Percentiles rank a stretch among this genome's conserved stretches.
Conservation (phyloP, 2,888 invertebrate species). For the Galeopsomyia nigrocyanea region DNA sequence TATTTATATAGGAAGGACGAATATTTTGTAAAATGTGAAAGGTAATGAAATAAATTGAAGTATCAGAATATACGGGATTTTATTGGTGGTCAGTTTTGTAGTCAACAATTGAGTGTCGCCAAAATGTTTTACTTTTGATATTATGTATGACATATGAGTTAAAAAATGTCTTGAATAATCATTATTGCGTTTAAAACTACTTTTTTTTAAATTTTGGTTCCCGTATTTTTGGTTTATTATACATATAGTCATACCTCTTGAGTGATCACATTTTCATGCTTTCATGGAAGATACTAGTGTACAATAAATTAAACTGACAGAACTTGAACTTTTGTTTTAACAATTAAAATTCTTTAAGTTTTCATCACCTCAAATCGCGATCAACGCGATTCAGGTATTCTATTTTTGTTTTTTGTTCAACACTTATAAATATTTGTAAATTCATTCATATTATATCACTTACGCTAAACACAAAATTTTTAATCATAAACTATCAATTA, state of each 20-base stretch:
- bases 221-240: constrained; percentile 5
- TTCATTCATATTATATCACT: constrained; percentile 4
- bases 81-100: constrained; percentile 58
- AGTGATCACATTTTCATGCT: constrained; percentile 32
- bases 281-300: constrained; percentile 25
- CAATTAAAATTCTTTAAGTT: not conserved
- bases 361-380: constrained; percentile 24
- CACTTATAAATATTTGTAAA: constrained; percentile 9
- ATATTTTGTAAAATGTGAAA: constrained; percentile 18
- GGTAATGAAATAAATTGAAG: constrained; percentile 44
- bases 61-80: constrained; percentile 62
- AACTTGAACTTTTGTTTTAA: constrained; percentile 4
- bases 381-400: constrained; percentile 34
- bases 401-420: not conserved
- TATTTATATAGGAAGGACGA: constrained; percentile 14
- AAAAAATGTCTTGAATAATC: not conserved
- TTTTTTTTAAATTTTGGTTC: not conserved
- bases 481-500: not conserved
- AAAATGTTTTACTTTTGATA: constrained; percentile 22
- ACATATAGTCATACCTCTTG: not conserved
- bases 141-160: too few relatives aligned
- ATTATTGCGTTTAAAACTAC: not conserved
- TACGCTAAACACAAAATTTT: constrained; percentile 17
- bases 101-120: constrained; percentile 32
- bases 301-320: constrained; percentile 29